phyloP scores from a whole-genome alignment of 2,113 vertebrate species.

The Bucco capensis region DNA sequence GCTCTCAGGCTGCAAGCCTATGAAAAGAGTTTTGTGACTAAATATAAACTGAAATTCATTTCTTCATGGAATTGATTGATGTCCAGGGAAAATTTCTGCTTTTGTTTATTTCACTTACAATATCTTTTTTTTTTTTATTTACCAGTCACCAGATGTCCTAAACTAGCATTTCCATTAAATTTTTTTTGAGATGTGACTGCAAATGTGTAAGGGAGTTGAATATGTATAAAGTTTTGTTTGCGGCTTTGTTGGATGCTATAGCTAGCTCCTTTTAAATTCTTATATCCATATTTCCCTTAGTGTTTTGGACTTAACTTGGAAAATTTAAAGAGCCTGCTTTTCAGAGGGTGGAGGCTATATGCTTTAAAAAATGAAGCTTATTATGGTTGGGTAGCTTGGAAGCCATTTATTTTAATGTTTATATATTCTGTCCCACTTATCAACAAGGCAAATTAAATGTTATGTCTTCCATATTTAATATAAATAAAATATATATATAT shows the following conservation, averaged over 20 bases:
- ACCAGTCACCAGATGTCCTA: background rate
- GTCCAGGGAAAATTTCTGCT: background rate
- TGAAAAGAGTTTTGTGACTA: background rate
- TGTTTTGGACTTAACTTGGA: background rate
- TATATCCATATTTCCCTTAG: background rate
- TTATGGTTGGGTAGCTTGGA: background rate
- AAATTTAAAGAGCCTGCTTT: background rate
- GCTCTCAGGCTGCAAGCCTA: background rate
- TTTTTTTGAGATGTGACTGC: background rate
- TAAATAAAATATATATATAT: slow-evolving; percentile 29
- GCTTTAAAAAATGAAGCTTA: background rate
- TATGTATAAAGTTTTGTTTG: background rate
- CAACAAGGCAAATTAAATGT: background rate
- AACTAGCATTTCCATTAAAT: background rate
- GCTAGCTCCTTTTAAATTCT: background rate
- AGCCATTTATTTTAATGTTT: background rate
- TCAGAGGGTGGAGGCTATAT: background rate
- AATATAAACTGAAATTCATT: background rate
- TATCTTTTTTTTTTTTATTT: background rate
- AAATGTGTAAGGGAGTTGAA: background rate
- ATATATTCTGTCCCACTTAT: background rate
- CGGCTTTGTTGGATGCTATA: background rate
- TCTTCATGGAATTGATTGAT: background rate
- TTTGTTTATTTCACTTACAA: background rate
- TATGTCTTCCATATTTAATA: slow-evolving; percentile 9